These are phyloP conservation scores for Heterotis niloticus DNA, from an alignment of 2,113 vertebrate genomes.

Conservation along the genomic window DNA sequence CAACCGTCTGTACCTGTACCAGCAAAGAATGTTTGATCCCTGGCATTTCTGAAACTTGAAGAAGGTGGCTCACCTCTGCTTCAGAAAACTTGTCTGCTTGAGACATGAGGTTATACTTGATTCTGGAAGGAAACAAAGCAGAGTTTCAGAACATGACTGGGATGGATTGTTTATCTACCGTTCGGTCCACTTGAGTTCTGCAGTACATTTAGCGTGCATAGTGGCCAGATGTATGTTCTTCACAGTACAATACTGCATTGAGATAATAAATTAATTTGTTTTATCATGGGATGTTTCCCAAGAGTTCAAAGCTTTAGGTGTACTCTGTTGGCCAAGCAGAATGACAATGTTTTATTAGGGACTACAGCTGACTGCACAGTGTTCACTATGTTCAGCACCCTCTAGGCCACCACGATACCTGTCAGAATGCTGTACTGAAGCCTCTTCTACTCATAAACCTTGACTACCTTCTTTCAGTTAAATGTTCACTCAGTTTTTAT, in stretches of 20 bases:
- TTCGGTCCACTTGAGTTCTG: no score
- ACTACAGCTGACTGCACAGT: no score
- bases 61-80: constrained; percentile 70
- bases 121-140: constrained; percentile 55
- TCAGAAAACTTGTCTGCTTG: constrained; percentile 86
- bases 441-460: no score
- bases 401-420: no score
- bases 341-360: not conserved
- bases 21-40: no score
- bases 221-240: no score
- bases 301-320: not conserved
- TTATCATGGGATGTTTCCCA: not conserved
- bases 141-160: not conserved
- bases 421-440: no score
- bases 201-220: no score
- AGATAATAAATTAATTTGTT: not conserved
- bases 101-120: constrained; percentile 84
- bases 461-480: no score
- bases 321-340: not conserved
- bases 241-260: not conserved
- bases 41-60: not conserved
- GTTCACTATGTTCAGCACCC: no score
- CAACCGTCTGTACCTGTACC: not conserved
- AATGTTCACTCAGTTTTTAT: no score
- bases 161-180: not conserved